Conservation (phyloP, 2,113 vertebrate species). For the Megaceryle maxima region DNA sequence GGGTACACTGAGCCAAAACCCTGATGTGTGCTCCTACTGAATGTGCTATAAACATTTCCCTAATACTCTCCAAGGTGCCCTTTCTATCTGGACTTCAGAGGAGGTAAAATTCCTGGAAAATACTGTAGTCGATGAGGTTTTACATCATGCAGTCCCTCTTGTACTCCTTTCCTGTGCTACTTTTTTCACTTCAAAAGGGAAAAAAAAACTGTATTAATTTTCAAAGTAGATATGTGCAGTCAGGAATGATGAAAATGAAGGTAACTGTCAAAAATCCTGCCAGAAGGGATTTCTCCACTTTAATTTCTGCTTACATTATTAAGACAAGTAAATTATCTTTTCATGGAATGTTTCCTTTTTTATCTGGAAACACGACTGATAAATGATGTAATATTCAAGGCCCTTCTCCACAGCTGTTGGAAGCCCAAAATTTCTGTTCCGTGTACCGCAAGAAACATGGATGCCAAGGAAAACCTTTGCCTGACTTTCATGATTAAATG, state of each 20-base stretch:
- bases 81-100: slow-evolving; percentile 9
- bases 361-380: slow-evolving; percentile 41
- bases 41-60: slow-evolving; percentile 25
- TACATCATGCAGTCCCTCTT: not conserved
- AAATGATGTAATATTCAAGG: slow-evolving; percentile 43
- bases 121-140: not conserved
- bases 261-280: slow-evolving; percentile 49
- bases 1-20: not conserved
- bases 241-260: slow-evolving; percentile 31
- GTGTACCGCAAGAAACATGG: not conserved
- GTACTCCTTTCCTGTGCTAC: not conserved
- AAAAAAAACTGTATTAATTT: slow-evolving; percentile 20
- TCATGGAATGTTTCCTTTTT: slow-evolving; percentile 65
- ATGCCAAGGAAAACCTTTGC: slow-evolving; percentile 53
- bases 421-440: slow-evolving; percentile 35
- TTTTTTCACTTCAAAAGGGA: too few species aligned
- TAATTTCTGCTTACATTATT: slow-evolving; percentile 62
- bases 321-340: slow-evolving; percentile 71
- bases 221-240: slow-evolving; percentile 27
- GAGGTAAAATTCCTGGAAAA: slow-evolving; percentile 51
- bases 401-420: slow-evolving; percentile 1
- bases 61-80: slow-evolving; percentile 5
- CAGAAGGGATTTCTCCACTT: slow-evolving; percentile 66
- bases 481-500: slow-evolving; percentile 46
- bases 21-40: not conserved